phyloP scores from a whole-genome alignment of 1,140 invertebrate genomes.

The Phocides pigmalion region DNA sequence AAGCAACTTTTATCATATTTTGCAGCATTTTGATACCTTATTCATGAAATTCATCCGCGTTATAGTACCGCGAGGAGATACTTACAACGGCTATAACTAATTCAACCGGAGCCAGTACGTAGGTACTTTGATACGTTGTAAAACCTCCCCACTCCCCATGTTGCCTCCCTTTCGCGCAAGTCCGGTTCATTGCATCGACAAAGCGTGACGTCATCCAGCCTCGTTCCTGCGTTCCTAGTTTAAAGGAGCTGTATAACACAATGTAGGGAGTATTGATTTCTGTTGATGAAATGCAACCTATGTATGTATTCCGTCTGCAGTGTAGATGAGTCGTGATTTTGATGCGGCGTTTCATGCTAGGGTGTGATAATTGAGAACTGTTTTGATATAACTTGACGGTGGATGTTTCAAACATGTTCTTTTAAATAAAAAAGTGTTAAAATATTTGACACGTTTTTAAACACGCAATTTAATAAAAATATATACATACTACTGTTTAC shows the following conservation, averaged over 20 bases:
- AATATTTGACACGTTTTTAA: too few relatives aligned
- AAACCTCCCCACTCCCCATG: constrained; percentile 3
- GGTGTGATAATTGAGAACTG: background rate
- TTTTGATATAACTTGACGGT: too few relatives aligned
- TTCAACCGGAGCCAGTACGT: constrained; percentile 9
- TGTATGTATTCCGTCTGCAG: constrained; percentile 7
- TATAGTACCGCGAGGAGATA: too few relatives aligned
- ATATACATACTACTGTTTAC: too few relatives aligned
- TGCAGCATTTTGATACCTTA: background rate
- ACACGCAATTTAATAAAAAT: too few relatives aligned
- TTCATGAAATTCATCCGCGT: background rate
- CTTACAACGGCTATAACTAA: too few relatives aligned
- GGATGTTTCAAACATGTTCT: too few relatives aligned
- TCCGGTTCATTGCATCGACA: constrained; percentile 23
- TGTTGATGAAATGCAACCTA: constrained; percentile 25
- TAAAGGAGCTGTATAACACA: constrained; percentile 9
- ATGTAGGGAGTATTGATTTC: constrained; percentile 27
- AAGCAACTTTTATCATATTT: background rate
- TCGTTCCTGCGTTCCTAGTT: constrained; percentile 26
- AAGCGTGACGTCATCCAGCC: constrained; percentile 26
- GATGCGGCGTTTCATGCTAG: background rate
- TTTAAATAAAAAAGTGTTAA: too few relatives aligned
- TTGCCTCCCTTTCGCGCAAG: constrained; percentile 22
- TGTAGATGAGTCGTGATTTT: background rate
- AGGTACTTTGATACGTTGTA: background rate